Base-by-base conservation (phyloP, 2,797 vertebrate genomes). In the Cryptoblepharus egeriae region DNA sequence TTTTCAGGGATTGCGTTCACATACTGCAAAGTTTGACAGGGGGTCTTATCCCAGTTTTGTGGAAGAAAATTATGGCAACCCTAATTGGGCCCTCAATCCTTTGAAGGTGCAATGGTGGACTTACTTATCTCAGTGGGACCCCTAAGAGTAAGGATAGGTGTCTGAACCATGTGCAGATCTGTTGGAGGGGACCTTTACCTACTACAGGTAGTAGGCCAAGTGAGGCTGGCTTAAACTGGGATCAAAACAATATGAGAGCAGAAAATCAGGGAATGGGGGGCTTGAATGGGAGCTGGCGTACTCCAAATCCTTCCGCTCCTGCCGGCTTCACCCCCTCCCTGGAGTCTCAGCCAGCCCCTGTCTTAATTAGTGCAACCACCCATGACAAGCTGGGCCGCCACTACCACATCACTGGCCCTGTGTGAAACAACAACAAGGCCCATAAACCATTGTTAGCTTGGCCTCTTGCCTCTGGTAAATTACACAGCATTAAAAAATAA, bases 401-500 rank as follows among this genome's bases (percentile, higher is more conserved):
- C n/a, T n/a, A 93, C 92, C 84, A 94, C 95, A 95, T 95, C 96
- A 93, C 94, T 95, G 92, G 93, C 94, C 94, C 93, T 93, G 95
- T 95, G 94, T 95, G 94, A 95, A 96, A 96, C 95, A 94, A 95
- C 95, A 94, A 95, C 80, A 78, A 84, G 94, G 92, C 96, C 96
- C 95, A 96, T 96, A 96, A 96, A 96, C 94, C 94, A 96, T 96
- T 95, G 95, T 95, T 96, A 94, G 94, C 90, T 96, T 96, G 95
- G 95, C 95, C 93, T 95, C 94, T 96, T 95, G 95, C 95, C 93
- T 95, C 94, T 95, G 95, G 95, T 96, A 96, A 96, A 96, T 96
- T 96, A 95, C 95, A 96, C 95, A 96, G 95, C 96, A 96, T 96
- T 96, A 96, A 97, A 96, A 96, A 96, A 96, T 96, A 96, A 97